Conservation (phyloP, 2,113 vertebrate genomes). For the Percopsis transmontana region DNA sequence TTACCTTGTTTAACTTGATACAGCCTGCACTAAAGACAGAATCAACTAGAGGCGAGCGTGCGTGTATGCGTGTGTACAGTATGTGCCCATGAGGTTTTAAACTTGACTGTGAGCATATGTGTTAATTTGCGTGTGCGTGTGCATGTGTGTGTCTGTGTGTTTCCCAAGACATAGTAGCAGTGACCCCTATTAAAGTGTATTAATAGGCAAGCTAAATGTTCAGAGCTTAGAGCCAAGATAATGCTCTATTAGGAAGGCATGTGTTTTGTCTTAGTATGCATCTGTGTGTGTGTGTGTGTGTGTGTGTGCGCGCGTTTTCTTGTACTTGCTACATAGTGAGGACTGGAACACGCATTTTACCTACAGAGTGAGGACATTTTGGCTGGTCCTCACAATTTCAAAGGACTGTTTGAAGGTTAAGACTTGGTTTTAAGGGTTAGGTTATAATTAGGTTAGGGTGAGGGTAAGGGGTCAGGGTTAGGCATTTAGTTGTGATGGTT, state of each 20-base stretch:
- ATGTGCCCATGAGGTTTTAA: constrained; percentile 17
- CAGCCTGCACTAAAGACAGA: constrained; percentile 42
- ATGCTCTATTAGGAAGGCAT: constrained; percentile 30
- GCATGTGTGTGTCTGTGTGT: constrained; percentile 26
- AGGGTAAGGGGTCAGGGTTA: no score
- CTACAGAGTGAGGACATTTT: no score
- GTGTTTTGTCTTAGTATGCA: constrained; percentile 1
- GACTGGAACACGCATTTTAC: no score
- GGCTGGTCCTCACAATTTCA: no score
- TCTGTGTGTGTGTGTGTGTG: constrained; percentile 9
- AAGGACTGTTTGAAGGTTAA: no score
- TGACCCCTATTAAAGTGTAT: constrained; percentile 71
- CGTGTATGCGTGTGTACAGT: constrained; percentile 15
- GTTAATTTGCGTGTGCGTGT: constrained; percentile 18
- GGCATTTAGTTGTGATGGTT: no score
- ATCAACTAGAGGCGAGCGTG: constrained; percentile 34
- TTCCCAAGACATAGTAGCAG: constrained; percentile 33
- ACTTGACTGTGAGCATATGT: constrained; percentile 17
- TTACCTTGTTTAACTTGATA: constrained; percentile 63
- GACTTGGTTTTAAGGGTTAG: no score
- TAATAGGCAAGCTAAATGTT: constrained; percentile 64
- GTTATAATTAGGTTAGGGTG: no score
- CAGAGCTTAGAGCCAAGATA: constrained; percentile 43
- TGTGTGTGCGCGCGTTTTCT: neutral
- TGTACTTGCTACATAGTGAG: no score